Conservation (phyloP, 2,113 vertebrate species). For the Erpornis zantholeuca region DNA sequence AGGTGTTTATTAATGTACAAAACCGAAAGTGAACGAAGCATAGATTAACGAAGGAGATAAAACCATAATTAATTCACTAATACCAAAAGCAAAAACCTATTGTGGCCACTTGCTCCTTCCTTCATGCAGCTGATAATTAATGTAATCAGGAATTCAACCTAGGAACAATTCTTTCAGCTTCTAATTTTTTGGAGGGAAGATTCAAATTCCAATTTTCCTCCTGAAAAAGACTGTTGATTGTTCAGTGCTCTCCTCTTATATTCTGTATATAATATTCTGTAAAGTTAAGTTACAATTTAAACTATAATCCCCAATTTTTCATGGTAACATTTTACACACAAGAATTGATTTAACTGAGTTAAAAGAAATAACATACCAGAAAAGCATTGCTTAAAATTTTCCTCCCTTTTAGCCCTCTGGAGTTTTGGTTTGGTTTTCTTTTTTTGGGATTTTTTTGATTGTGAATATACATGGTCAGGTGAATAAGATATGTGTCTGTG, state of each 20-base stretch:
- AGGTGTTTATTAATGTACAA: background rate
- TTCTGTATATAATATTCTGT: background rate
- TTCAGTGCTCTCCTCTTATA: background rate
- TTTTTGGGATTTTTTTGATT: background rate
- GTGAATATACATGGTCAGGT: background rate
- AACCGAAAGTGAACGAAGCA: background rate
- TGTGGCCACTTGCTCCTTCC: background rate
- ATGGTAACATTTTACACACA: background rate
- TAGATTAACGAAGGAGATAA: background rate
- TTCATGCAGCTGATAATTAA: background rate
- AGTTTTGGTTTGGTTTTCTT: background rate
- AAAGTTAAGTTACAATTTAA: background rate
- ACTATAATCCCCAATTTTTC: background rate
- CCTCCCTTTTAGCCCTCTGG: accelerated
- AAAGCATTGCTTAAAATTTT: background rate
- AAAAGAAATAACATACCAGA: background rate
- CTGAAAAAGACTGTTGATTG: background rate
- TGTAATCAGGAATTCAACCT: background rate
- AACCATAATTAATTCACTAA: background rate
- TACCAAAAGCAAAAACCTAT: background rate
- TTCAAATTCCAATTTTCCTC: background rate
- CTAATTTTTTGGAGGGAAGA: background rate
- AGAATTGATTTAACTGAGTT: background rate
- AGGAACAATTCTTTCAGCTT: background rate
- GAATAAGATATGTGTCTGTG: background rate